Conservation (phyloP, 1,140 invertebrate genomes). For the Drosophila parvula region DNA sequence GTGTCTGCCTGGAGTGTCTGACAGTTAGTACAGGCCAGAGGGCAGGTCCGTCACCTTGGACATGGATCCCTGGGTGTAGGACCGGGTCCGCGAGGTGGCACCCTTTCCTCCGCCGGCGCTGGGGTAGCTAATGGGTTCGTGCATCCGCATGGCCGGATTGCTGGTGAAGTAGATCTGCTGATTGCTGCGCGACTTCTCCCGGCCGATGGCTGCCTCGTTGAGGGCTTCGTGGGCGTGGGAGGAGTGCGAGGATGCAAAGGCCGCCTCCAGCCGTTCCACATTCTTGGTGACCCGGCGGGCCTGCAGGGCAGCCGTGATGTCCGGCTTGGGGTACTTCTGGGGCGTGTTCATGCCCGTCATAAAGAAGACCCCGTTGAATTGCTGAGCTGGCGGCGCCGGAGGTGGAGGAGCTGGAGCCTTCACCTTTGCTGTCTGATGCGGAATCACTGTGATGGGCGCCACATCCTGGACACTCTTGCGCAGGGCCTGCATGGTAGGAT, state of each 20-base stretch:
- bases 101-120: constrained; percentile 8
- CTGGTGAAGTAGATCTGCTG: constrained; percentile 82
- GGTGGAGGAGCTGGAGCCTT: constrained; percentile 50
- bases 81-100: constrained; percentile 66
- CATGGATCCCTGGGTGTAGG: constrained; percentile 85
- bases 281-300: constrained; percentile 89
- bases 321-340: constrained; percentile 82
- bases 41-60: constrained; percentile 89
- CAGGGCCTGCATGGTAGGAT: constrained; percentile 82
- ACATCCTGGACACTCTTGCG: constrained; percentile 65
- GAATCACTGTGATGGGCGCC: background rate
- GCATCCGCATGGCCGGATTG: constrained; percentile 83
- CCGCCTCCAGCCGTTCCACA: constrained; percentile 90
- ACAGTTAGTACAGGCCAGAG: constrained; percentile 88
- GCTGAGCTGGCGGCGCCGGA: constrained; percentile 80
- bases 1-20: constrained; percentile 12
- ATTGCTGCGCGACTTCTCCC: constrained; percentile 85
- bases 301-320: constrained; percentile 85
- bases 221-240: constrained; percentile 86
- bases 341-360: constrained; percentile 83
- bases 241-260: constrained; percentile 82
- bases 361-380: constrained; percentile 84
- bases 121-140: constrained; percentile 42
- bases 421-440: constrained; percentile 17
- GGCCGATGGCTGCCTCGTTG: constrained; percentile 86